Evolutionary conservation across 1,140 invertebrate genomes (phyloP).

Genomic region (Drosophila pachea): DNA sequence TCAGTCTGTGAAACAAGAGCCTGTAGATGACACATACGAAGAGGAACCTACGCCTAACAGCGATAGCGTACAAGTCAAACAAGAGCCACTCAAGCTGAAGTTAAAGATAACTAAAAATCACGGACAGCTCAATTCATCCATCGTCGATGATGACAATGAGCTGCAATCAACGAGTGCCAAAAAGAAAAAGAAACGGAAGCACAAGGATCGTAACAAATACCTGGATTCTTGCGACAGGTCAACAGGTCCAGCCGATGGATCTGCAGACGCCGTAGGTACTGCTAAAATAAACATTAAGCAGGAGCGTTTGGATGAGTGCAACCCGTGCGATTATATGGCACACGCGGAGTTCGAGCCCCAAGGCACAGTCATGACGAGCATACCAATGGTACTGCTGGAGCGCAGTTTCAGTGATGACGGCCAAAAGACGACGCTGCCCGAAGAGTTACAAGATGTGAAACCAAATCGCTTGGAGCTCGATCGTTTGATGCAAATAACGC

Average conservation of each 20-base stretch:
- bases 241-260: not conserved
- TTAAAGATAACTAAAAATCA: slow-evolving; percentile 76
- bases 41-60: not conserved
- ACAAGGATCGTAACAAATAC: slow-evolving; percentile 55
- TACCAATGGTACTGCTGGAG: slow-evolving; percentile 66
- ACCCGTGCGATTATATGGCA: not conserved
- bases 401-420: slow-evolving; percentile 30
- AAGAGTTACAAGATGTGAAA: slow-evolving; percentile 62
- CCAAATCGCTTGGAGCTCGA: slow-evolving; percentile 69
- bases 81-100: slow-evolving; percentile 66
- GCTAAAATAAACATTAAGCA: slow-evolving; percentile 51
- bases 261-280: not conserved
- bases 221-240: not conserved
- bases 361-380: slow-evolving; percentile 68
- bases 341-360: slow-evolving; percentile 25
- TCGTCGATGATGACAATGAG: slow-evolving; percentile 64
- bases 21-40: slow-evolving; percentile 36
- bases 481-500: slow-evolving; percentile 65
- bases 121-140: slow-evolving; percentile 71
- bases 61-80: slow-evolving; percentile 43
- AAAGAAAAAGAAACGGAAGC: slow-evolving; percentile 74
- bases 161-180: slow-evolving; percentile 48
- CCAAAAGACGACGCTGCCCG: not conserved
- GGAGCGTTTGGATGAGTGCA: slow-evolving; percentile 46
- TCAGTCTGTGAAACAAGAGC: slow-evolving; percentile 48